Evolutionary conservation across 2,888 invertebrate species (phyloP).

Genomic region (Tetanocera ferruginea): DNA sequence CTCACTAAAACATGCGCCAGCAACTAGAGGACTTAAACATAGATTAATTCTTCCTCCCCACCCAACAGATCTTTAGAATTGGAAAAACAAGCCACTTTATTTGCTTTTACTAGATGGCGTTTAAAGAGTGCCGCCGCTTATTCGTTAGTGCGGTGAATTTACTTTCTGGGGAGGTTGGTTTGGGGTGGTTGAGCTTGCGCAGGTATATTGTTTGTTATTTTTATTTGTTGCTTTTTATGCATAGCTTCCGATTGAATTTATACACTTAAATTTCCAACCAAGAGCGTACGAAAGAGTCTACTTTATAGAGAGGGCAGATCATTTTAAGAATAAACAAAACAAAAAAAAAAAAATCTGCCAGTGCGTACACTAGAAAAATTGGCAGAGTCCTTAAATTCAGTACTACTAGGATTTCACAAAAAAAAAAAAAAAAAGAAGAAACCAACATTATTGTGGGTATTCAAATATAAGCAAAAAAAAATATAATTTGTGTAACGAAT

Average conservation of each 20-base stretch:
- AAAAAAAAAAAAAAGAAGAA: too few relatives aligned
- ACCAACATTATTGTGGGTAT: too few relatives aligned
- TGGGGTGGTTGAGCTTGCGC: neutral
- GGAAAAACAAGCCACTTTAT: neutral
- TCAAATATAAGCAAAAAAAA: too few relatives aligned
- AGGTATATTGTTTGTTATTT: neutral
- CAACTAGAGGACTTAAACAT: too few relatives aligned
- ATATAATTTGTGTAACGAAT: too few relatives aligned
- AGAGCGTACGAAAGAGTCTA: neutral
- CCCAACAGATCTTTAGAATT: neutral
- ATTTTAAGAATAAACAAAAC: too few relatives aligned
- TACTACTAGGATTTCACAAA: too few relatives aligned
- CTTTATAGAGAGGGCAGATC: neutral
- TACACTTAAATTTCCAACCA: neutral
- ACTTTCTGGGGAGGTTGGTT: neutral
- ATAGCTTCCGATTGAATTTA: conserved; percentile 4
- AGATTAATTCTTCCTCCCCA: too few relatives aligned
- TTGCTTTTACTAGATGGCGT: neutral
- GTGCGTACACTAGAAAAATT: too few relatives aligned
- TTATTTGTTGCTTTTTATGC: neutral
- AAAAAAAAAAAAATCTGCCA: too few relatives aligned
- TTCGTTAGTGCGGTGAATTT: neutral
- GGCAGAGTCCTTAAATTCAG: too few relatives aligned
- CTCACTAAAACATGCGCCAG: too few relatives aligned
- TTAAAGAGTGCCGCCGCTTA: neutral